phyloP scores from a whole-genome alignment of 2,113 vertebrate species.

The Labrus mixtus region DNA sequence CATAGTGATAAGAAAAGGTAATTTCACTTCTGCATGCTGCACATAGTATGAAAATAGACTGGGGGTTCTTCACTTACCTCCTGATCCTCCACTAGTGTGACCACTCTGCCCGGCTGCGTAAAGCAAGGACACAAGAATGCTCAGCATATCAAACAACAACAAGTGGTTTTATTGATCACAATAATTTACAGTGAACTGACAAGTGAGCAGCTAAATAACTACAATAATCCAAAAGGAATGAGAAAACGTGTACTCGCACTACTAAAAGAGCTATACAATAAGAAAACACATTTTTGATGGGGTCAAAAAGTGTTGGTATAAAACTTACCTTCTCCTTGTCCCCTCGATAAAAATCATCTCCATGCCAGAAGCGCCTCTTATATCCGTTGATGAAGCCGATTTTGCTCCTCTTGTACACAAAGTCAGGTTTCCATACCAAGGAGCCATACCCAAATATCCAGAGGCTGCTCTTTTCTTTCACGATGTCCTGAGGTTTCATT shows the following conservation, averaged over 20 bases:
- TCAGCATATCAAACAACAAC: background rate
- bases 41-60: background rate
- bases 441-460: slow-evolving; percentile 98
- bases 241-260: background rate
- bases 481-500: slow-evolving; percentile 76
- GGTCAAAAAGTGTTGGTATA: background rate
- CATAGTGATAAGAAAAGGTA: background rate
- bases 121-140: background rate
- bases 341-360: slow-evolving; percentile 93
- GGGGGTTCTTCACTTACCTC: slow-evolving; percentile 82
- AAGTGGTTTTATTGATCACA: background rate
- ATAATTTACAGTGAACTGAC: too few species aligned
- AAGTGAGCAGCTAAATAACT: background rate
- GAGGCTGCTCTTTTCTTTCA: slow-evolving; percentile 71
- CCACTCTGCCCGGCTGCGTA: slow-evolving; percentile 91
- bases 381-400: slow-evolving; percentile 92
- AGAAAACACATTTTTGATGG: too few species aligned
- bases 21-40: background rate
- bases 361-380: slow-evolving; percentile 96
- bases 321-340: slow-evolving; percentile 87
- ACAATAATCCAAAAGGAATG: background rate
- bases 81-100: slow-evolving; percentile 89
- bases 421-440: slow-evolving; percentile 94
- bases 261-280: background rate
- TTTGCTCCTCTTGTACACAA: slow-evolving; percentile 87